Evolutionary conservation across 2,888 invertebrate species (phyloP).

Genomic region (Anthrax anthrax): DNA sequence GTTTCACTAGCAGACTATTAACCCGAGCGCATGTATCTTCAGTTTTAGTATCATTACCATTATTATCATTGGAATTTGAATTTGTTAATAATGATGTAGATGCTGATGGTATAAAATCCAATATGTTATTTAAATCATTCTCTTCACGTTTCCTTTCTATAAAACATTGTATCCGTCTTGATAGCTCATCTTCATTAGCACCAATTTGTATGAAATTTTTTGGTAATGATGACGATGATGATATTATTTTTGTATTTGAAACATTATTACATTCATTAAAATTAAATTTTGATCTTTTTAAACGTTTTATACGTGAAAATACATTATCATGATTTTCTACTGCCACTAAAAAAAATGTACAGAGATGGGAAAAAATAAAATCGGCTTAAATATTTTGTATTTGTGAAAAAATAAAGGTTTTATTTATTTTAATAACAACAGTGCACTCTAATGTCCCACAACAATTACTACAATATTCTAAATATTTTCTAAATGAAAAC

Average conservation of each 20-base stretch:
- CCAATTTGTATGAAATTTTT: constrained; percentile 51
- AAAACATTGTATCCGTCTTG: constrained; percentile 56
- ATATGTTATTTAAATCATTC: constrained; percentile 54
- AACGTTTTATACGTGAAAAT: constrained; percentile 5
- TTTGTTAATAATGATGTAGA: background rate
- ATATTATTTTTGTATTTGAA: constrained; percentile 15
- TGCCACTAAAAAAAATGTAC: too few species aligned
- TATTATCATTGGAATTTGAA: constrained; percentile 1
- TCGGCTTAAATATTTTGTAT: too few species aligned
- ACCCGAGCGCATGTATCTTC: constrained; percentile 60
- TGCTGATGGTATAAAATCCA: constrained; percentile 49
- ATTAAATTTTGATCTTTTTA: constrained; percentile 14
- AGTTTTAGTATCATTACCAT: constrained; percentile 17
- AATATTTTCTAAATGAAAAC: too few species aligned
- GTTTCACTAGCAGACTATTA: constrained; percentile 53
- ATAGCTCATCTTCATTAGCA: constrained; percentile 48
- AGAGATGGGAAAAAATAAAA: background rate
- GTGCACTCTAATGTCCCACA: background rate
- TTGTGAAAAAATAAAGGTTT: too few species aligned
- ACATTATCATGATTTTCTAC: constrained; percentile 3
- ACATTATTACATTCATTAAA: constrained; percentile 15
- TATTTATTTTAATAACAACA: background rate
- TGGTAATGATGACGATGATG: too few species aligned
- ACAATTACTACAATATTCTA: too few species aligned
- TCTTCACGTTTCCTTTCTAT: constrained; percentile 62